Evolutionary conservation across 2,113 vertebrate genomes (phyloP).

Genomic region (Nothobranchius furzeri): DNA sequence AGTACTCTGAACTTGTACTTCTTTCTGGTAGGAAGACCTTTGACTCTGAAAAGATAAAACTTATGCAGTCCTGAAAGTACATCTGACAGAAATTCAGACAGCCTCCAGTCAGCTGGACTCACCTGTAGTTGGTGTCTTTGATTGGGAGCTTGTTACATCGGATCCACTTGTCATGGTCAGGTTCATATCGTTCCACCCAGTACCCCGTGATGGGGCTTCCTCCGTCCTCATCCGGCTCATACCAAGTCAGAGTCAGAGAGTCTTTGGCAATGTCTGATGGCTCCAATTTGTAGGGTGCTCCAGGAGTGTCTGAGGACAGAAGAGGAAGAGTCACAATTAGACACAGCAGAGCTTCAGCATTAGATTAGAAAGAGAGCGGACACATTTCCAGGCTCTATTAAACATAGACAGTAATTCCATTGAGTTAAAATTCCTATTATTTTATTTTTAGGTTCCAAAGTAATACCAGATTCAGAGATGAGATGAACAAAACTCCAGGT

Average conservation of each 20-base stretch:
- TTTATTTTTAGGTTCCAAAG: too few species aligned
- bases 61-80: background rate
- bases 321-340: background rate
- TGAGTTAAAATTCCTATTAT: too few species aligned
- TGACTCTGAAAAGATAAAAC: slow-evolving; percentile 80
- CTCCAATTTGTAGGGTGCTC: slow-evolving; percentile 90
- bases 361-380: background rate
- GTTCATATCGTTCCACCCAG: slow-evolving; percentile 95
- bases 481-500: background rate
- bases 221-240: slow-evolving; percentile 96
- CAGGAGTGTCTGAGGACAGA: slow-evolving; percentile 86
- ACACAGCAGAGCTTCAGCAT: background rate
- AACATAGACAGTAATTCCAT: too few species aligned
- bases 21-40: slow-evolving; percentile 97
- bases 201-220: slow-evolving; percentile 98
- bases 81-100: background rate
- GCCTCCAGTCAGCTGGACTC: slow-evolving; percentile 1
- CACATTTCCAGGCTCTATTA: too few species aligned
- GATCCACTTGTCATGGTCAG: slow-evolving; percentile 93
- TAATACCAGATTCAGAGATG: background rate
- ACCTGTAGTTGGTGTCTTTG: slow-evolving; percentile 94
- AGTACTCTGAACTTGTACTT: slow-evolving; percentile 98
- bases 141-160: slow-evolving; percentile 95
- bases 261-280: slow-evolving; percentile 92
- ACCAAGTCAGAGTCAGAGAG: slow-evolving; percentile 91